Base-by-base conservation (phyloP, 2,797 vertebrate genomes). In the Neosilurus mollespiculum region DNA sequence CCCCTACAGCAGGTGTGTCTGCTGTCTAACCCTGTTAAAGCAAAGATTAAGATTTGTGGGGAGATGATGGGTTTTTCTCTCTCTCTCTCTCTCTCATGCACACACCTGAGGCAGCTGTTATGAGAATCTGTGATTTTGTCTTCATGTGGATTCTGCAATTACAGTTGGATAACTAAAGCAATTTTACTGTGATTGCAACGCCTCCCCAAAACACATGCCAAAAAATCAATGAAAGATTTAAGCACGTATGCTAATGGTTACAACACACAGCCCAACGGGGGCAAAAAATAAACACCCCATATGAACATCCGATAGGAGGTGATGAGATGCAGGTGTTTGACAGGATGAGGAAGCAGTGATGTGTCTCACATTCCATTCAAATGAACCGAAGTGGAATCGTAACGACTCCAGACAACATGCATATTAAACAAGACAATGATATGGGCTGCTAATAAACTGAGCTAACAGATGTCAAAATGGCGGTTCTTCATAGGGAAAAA, bases 401-500 rank as follows among this genome's bases (percentile, higher is more conserved):
- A 65, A 24, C 18, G 20, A 62, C 66, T 30, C 3, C 24, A 1
- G 15, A 72, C 77, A 64, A 64, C 76, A 72, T 20, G 8, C 59
- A 4, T 5, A 34, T 65, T 64, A 51, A 71, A 80, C 67, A 8
- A 37, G 49, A 72, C 67, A 58, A 26, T 34, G 58, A 64, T n/a
- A 30, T n/a, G n/a, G 12, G 62, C 51, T 67, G 78, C 49, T 66
- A 84, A 84, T 80, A 80, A 80, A 84, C 51, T 1, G 2, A 16
- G 65, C 37, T 73, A 78, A 80, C 43, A 80, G 51, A 51, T 84
- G 83, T 80, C 69, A 75, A 53, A 58, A 49, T 14, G 22, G 14
- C 26, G 18, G 11, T 10, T 53, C 72, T 34, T 58, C 54, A 34
- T 26, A 9, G 18, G 30, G 18, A 58, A 81, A 30, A 30, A 30